Percentiles rank a stretch among this genome's conserved stretches.
Evolutionary conservation across 2,888 invertebrate species (phyloP).

Genomic region (Sympetrum striolatum): DNA sequence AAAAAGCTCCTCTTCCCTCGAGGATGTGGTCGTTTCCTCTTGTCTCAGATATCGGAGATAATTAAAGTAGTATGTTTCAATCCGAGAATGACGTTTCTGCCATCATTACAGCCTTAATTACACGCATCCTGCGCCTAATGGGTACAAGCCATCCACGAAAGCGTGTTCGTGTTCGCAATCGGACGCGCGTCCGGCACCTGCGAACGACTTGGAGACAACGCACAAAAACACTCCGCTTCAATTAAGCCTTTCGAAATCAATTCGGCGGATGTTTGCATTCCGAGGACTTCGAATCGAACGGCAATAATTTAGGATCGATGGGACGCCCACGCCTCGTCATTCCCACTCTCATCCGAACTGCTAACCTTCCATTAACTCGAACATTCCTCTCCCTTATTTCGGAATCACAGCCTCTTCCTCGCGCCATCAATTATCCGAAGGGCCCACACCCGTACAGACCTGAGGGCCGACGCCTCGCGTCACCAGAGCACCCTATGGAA

Average conservation of each 20-base stretch:
- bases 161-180: no score
- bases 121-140: no score
- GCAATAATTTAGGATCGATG: conserved; percentile 9
- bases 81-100: no score
- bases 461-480: neutral
- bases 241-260: neutral
- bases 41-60: no score
- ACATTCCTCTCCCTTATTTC: conserved; percentile 22
- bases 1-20: no score
- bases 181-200: no score
- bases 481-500: conserved; percentile 8
- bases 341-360: conserved; percentile 2
- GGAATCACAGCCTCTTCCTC: conserved; percentile 24
- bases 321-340: conserved; percentile 11
- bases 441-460: conserved; percentile 26
- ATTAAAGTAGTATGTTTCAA: no score
- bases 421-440: conserved; percentile 6
- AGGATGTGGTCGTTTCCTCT: no score
- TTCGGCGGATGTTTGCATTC: neutral
- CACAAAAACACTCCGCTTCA: neutral
- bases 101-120: no score
- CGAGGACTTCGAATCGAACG: neutral
- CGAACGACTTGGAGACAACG: no score
- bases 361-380: conserved; percentile 30
- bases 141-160: no score